Base-by-base conservation (phyloP, 92 coral and sea anemone genomes). In the Siderastrea siderea region DNA sequence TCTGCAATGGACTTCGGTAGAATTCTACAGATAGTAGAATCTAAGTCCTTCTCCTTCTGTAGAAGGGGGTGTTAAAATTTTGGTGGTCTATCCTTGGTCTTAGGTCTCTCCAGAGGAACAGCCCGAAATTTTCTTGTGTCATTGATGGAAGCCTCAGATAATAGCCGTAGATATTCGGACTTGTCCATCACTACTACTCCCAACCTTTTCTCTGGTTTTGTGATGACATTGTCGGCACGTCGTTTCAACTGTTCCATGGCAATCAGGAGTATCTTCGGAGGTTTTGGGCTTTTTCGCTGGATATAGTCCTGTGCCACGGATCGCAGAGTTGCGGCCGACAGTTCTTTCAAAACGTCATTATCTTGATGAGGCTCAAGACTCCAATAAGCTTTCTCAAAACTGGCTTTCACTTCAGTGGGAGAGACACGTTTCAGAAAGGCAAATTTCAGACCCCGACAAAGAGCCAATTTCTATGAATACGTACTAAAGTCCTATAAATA, bases 371-470 rank as follows among this genome's bases (percentile, higher is more conserved):
- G 38, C 0, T 78, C 83, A 17, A 59, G 68, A 11, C 83, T 78
- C 86, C 87, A 70, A 55, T 87, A 87, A 5, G 48, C 68, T 43
- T 79, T 80, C 69, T 87, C 93, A 71, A 90, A 90, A 52, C 81
- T 78, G 17, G 90, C 90, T 63, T 79, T 47, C 49, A 90, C 78
- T 16, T 90, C 84, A 15, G 8, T 71, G 13, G 81, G 43, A 51
- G 91, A 80, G n/a, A 77, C 50, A 2, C 43, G 60, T 65, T 69
- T 77, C 12, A 89, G 88, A 1, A 89, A 46, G 6, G 92, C 77
- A 84, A 89, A 89, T 58, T 89, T 84, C 16, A 89, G 57, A 3
- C 89, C 89, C 13, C 89, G 78, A 76, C 85, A 89, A 6, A 89
- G 49, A 43, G 84, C 79, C 47, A 89, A 84, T 61, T 89, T 89